A percentile compares a stretch with the other conserved stretches of the same genome.
These are phyloP conservation scores for Eolophus roseicapilla DNA, from an alignment of 2,113 vertebrate genomes.

Conservation along the genomic window DNA sequence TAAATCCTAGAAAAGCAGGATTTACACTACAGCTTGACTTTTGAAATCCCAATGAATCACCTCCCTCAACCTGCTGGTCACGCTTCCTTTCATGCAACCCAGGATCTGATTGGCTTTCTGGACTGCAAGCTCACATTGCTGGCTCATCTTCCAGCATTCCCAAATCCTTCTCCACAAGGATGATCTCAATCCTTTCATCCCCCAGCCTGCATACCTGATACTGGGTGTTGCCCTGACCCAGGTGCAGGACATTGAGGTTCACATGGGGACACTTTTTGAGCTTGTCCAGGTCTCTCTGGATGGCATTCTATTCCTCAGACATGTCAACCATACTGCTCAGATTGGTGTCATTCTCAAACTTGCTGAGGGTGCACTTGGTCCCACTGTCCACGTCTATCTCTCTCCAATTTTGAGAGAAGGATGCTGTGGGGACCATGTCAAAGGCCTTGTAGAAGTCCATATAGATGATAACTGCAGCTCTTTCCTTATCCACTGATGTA, in stretches of 20 bases:
- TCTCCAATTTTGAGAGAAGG: not conserved
- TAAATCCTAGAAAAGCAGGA: not conserved
- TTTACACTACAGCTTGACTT: not conserved
- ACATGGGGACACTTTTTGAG: not conserved
- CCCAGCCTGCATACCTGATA: not conserved
- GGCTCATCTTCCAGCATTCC: not conserved
- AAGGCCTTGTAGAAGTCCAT: not conserved
- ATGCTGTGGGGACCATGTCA: not conserved
- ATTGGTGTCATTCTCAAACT: not conserved
- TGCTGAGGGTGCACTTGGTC: not conserved
- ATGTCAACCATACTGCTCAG: too few species aligned
- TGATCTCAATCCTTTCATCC: not conserved
- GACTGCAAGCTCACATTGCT: not conserved
- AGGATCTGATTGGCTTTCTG: not conserved
- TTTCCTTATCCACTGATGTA: not conserved
- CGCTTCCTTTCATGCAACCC: not conserved
- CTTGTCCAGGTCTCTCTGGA: not conserved
- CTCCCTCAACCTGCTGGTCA: rapidly evolving
- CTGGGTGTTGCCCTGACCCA: rapidly evolving
- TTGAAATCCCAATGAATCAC: not conserved
- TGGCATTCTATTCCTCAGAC: not conserved
- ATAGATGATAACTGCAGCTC: not conserved
- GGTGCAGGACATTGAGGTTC: not conserved
- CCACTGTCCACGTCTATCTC: not conserved
- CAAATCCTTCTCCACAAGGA: not conserved